Evolutionary conservation across 2,113 vertebrate genomes (phyloP), one percentile per base, ranked within the genome.

Genomic region (Elanoides forficatus): DNA sequence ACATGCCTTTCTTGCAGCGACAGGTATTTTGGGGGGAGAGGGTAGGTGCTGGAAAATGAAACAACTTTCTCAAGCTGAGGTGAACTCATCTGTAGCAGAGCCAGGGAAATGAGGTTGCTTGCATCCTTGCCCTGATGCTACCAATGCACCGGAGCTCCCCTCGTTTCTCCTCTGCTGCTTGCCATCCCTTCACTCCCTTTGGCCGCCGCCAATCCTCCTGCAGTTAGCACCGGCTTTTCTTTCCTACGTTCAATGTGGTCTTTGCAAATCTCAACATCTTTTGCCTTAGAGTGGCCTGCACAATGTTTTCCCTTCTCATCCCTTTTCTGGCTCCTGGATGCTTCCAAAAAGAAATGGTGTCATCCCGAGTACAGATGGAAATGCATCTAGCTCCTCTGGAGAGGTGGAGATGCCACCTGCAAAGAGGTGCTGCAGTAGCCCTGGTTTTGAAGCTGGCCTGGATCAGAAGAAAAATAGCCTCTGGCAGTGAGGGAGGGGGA

Each of bases 391-490:
- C 65, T 96, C 88, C 66, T 96, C 66, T 59, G 26, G 71, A 43
- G 86, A 63, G 67, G 14, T 5, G 68, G 56, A 76, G 87, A 53
- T 59, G 38, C 43, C 81, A 15, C 17, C 20, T 22, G 56, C 81
- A n/a, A 60, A 55, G 94, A 78, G 58, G n/a, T 58, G 80, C 70
- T 55, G 40, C 14, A 19, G 16, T 30, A 53, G 80, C 59, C 83
- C 50, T 45, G 55, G 19, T 70, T 89, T 80, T 86, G 86, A 70
- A 88, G 63, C 68, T 83, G 93, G 47, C 73, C 63, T 90, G 81
- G 62, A 90, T 89, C 34, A 25, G 91, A 60, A 95, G 78, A 72
- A 83, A 95, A 91, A 96, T 60, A 96, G 81, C 83, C 89, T 91
- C 91, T 81, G 88, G 80, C 88, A 90, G 72, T 1, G 23, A 91